Conservation (phyloP, 2,797 vertebrate species). For the Rhabdomys pumilio region DNA sequence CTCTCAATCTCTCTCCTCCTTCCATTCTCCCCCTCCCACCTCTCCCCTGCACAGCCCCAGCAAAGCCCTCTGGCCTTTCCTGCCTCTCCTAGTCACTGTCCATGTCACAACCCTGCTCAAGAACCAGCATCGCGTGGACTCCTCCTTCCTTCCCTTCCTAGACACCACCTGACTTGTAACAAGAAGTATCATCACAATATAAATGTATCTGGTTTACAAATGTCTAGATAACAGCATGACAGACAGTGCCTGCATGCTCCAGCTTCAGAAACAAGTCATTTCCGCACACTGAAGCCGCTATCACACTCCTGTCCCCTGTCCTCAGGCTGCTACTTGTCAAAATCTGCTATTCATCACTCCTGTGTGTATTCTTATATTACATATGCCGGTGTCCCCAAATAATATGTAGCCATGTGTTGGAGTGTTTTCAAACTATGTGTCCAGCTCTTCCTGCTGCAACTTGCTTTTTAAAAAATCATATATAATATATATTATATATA, state of each 20-base stretch:
- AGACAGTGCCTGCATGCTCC: neutral
- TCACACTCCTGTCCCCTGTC: constrained; percentile 12
- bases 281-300: neutral
- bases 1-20: neutral
- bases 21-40: neutral
- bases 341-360: constrained; percentile 47
- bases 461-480: constrained; percentile 53
- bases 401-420: neutral
- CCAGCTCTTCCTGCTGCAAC: neutral
- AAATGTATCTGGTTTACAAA: constrained; percentile 49
- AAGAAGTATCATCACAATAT: neutral
- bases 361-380: neutral
- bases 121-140: neutral
- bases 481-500: no score
- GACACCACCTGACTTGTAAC: neutral
- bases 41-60: neutral
- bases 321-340: constrained; percentile 39
- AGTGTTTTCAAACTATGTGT: constrained; percentile 14
- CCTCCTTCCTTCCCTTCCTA: neutral
- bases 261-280: constrained; percentile 59
- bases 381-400: neutral
- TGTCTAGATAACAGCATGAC: neutral
- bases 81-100: neutral
- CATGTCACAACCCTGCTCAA: neutral
- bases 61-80: neutral